These are phyloP conservation scores for Centropyge bicolor DNA, from an alignment of 2,797 vertebrate genomes.

Conservation along the genomic window DNA sequence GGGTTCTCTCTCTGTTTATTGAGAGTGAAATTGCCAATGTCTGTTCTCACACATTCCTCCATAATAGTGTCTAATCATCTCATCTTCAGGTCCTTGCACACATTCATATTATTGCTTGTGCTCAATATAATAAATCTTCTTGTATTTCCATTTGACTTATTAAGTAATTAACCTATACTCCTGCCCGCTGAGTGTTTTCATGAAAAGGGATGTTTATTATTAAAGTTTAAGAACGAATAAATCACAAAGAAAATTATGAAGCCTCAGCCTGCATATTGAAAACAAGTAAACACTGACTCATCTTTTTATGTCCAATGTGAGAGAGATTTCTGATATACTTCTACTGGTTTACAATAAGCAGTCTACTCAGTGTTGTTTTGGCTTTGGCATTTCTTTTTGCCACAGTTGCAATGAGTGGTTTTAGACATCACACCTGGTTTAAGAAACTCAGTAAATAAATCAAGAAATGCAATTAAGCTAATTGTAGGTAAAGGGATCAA, in stretches of 20 bases:
- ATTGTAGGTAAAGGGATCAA: neutral
- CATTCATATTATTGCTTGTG: neutral
- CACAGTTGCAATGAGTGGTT: neutral
- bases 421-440: neutral
- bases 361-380: neutral
- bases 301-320: neutral
- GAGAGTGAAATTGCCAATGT: neutral
- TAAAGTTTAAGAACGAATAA: neutral
- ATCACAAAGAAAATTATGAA: neutral
- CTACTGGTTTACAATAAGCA: neutral
- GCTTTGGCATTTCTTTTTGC: slow-evolving; percentile 1
- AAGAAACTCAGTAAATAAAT: neutral
- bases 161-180: neutral
- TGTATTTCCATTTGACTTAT: neutral
- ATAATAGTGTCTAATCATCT: neutral
- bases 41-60: neutral
- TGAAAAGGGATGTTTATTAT: neutral
- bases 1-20: neutral
- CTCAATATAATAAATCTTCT: neutral
- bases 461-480: slow-evolving; percentile 6
- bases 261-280: neutral
- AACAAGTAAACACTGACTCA: neutral
- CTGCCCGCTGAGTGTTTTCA: slow-evolving; percentile 7
- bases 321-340: neutral
- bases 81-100: neutral